phyloP scores from a whole-genome alignment of 1,140 invertebrate genomes.

The Lordiphosa clarofinis region DNA sequence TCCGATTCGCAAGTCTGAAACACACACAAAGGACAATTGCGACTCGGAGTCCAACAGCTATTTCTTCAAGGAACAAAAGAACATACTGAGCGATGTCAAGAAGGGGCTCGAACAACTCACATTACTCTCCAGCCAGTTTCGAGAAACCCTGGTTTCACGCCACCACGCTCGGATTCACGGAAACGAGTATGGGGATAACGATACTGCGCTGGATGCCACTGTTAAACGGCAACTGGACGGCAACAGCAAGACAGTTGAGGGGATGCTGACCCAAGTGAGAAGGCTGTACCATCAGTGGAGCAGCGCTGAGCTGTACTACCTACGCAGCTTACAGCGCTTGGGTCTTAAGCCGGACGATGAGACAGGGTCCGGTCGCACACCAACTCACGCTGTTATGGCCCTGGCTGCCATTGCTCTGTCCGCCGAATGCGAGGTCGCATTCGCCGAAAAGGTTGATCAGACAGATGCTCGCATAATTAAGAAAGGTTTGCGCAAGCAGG shows the following conservation, averaged over 20 bases:
- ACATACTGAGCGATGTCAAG: slow-evolving; percentile 37
- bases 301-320: slow-evolving; percentile 58
- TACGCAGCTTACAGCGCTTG: slow-evolving; percentile 51
- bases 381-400: slow-evolving; percentile 58
- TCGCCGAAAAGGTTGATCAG: background rate
- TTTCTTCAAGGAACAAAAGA: slow-evolving; percentile 56
- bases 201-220: slow-evolving; percentile 28
- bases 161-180: background rate
- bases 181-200: slow-evolving; percentile 2
- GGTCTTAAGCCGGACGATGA: slow-evolving; percentile 26
- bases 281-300: slow-evolving; percentile 55
- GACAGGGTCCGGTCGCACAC: slow-evolving; percentile 3
- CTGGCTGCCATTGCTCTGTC: slow-evolving; percentile 60
- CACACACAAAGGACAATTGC: background rate
- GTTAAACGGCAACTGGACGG: slow-evolving; percentile 38
- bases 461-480: background rate
- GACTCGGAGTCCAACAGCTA: slow-evolving; percentile 23
- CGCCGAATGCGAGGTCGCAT: slow-evolving; percentile 22
- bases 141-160: slow-evolving; percentile 17
- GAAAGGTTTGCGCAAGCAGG: slow-evolving; percentile 1
- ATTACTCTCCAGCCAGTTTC: slow-evolving; percentile 42
- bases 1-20: background rate
- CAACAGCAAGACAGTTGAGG: slow-evolving; percentile 35
- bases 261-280: slow-evolving; percentile 42
- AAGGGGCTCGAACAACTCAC: slow-evolving; percentile 45